phyloP scores from a whole-genome alignment of 37 sponge, comb jelly and placozoan genomes.

The Mnemiopsis leidyi region DNA sequence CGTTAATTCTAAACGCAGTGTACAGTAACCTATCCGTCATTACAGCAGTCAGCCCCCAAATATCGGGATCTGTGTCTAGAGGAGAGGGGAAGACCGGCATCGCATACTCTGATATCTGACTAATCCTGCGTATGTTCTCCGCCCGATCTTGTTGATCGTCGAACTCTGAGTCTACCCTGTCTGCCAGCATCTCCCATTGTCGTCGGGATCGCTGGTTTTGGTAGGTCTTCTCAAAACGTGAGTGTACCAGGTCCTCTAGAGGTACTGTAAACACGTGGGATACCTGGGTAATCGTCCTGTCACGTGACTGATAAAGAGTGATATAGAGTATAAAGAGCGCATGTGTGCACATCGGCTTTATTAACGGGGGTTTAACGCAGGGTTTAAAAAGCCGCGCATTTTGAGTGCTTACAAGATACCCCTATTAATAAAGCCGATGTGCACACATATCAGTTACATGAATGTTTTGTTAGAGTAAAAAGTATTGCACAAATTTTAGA shows the following conservation, averaged over 20 bases:
- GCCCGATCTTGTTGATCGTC: not conserved
- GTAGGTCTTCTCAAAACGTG: slow-evolving; percentile 15
- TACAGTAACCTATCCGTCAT: slow-evolving; percentile 8
- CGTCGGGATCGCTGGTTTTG: not conserved
- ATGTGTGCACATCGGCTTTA: no score
- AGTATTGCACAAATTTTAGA: no score
- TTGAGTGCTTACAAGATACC: no score
- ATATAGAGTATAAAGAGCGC: not conserved
- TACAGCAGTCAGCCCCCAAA: slow-evolving; percentile 60
- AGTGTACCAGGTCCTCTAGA: not conserved
- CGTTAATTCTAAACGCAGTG: not conserved
- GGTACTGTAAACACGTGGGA: slow-evolving; percentile 57
- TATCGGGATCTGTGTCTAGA: not conserved
- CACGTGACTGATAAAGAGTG: no score
- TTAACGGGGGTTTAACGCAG: no score
- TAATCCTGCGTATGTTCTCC: not conserved
- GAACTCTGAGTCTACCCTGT: not conserved
- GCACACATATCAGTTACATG: no score
- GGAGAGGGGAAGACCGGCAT: slow-evolving; percentile 51
- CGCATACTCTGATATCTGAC: not conserved
- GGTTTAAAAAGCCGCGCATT: no score
- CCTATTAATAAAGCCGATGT: no score
- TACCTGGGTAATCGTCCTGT: no score
- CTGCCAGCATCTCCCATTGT: not conserved
- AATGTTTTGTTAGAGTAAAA: no score